Evolutionary conservation across 2,888 invertebrate genomes (phyloP), one percentile per base, ranked within the genome.

Genomic region (Cerceris ruficornis): DNA sequence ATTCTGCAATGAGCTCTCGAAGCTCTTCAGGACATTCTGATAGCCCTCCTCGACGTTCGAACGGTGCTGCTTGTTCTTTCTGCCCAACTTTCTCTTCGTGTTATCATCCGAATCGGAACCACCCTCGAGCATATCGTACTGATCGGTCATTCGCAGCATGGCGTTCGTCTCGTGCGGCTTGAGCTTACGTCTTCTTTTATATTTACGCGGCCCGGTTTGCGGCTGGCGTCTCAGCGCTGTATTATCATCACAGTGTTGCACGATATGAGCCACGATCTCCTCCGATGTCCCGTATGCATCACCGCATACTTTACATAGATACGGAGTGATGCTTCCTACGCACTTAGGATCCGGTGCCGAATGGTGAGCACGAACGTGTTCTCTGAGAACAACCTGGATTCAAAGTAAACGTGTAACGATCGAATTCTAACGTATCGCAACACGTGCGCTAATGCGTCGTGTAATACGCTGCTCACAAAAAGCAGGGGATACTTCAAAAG

Each of bases 361-460:
- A 93, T 97, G 97, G 92, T 97, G 97, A 11, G 96, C 96, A 69
- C 97, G 94, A 60, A 97, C 97, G 88, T 97, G 97, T 88, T 97
- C 97, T 1, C 97, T 94, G 46, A 97, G 93, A 42, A 97, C 97
- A 0, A 97, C 97, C 93, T 93, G 69, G 4, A 28, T 28, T 28
- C 1, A 28, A 76, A 66, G 15, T 42, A 42, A 11, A 7, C 17
- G 60, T 17, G 41, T 68, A 73, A 14, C 5, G 46, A 46, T 6
- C 46, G 59, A 73, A 46, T 71, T 59, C 6, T 42, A 43, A 55
- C 7, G 49, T 49, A 28, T 1, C 28, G 1, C 4, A 4, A 28
- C 28, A 28, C 28, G 28, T 28, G 28, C 28, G 1, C 2, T 28
- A 28, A 28, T 28, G 28, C 28, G 4, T 28, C 28, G 1, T 28